Evolutionary conservation across 2,888 invertebrate genomes (phyloP).

Genomic region (Gasteruption jaculator): DNA sequence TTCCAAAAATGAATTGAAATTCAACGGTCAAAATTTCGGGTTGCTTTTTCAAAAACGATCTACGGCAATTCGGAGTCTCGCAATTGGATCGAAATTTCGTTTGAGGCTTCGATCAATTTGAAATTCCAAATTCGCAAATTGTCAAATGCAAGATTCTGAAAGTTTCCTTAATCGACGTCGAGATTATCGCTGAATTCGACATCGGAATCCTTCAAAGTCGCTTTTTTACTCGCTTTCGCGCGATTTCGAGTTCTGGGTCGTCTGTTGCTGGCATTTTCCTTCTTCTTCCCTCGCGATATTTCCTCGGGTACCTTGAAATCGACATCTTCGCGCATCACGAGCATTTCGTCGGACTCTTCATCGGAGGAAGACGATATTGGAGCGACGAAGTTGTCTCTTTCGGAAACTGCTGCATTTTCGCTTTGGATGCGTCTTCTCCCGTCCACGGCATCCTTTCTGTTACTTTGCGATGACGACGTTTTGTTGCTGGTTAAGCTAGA

Average conservation of each 20-base stretch:
- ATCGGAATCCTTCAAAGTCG: slow-evolving; percentile 21
- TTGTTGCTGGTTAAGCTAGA: slow-evolving; percentile 44
- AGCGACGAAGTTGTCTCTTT: too few species aligned
- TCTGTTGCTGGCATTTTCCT: slow-evolving; percentile 12
- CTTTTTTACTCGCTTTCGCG: slow-evolving; percentile 16
- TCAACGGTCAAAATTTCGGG: too few species aligned
- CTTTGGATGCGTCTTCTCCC: slow-evolving; percentile 10
- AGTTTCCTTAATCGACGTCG: slow-evolving; percentile 15
- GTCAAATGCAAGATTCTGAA: background rate
- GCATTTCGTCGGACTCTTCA: too few species aligned
- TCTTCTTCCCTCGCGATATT: slow-evolving; percentile 17
- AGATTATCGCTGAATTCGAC: slow-evolving; percentile 33
- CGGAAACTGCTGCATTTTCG: slow-evolving; percentile 5
- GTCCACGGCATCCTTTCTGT: slow-evolving; percentile 16
- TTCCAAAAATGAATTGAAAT: too few species aligned
- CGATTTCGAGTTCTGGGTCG: slow-evolving; percentile 21
- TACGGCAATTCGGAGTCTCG: too few species aligned
- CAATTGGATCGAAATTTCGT: too few species aligned
- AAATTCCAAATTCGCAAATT: too few species aligned
- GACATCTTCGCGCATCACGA: slow-evolving; percentile 8
- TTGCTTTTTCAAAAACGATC: too few species aligned
- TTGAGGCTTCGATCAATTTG: too few species aligned
- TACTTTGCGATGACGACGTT: slow-evolving; percentile 20
- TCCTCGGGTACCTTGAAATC: slow-evolving; percentile 28
- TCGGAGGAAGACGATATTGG: too few species aligned